Percentiles rank a stretch among this genome's conserved stretches.
Conservation (phyloP, 2,888 invertebrate genomes). For the Acrobasis consociella region DNA sequence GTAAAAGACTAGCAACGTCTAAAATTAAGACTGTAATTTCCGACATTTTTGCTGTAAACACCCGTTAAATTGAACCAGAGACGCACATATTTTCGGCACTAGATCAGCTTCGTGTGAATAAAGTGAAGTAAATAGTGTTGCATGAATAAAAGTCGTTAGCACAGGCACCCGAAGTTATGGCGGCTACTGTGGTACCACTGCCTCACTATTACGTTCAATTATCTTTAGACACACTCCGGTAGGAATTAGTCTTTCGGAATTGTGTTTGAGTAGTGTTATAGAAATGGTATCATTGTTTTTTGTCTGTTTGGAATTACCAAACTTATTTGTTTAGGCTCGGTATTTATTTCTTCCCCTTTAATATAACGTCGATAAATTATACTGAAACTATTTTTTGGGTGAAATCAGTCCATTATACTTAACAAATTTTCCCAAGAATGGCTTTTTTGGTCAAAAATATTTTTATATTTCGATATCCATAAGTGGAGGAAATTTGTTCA, state of each 20-base stretch:
- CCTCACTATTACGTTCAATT: slow-evolving; percentile 12
- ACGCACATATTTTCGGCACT: slow-evolving; percentile 3
- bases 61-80: slow-evolving; percentile 7
- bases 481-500: no score
- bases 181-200: slow-evolving; percentile 24
- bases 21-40: slow-evolving; percentile 12
- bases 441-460: no score
- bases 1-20: slow-evolving; percentile 4
- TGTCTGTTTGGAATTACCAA: no score
- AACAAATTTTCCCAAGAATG: no score
- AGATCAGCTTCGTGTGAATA: slow-evolving; percentile 11
- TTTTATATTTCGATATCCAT: no score
- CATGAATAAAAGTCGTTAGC: slow-evolving; percentile 33
- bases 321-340: no score
- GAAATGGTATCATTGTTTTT: no score
- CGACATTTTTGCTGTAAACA: slow-evolving; percentile 20
- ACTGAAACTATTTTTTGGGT: no score
- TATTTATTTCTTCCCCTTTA: no score
- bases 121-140: slow-evolving; percentile 31
- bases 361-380: no score
- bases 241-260: slow-evolving; percentile 8
- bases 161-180: slow-evolving; percentile 32
- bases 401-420: no score
- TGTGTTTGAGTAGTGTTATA: background rate
- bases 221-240: slow-evolving; percentile 21